Evolutionary conservation across 2,888 invertebrate species (phyloP), one percentile per base, ranked within the genome.

Genomic region (Dendrolimus pini): DNA sequence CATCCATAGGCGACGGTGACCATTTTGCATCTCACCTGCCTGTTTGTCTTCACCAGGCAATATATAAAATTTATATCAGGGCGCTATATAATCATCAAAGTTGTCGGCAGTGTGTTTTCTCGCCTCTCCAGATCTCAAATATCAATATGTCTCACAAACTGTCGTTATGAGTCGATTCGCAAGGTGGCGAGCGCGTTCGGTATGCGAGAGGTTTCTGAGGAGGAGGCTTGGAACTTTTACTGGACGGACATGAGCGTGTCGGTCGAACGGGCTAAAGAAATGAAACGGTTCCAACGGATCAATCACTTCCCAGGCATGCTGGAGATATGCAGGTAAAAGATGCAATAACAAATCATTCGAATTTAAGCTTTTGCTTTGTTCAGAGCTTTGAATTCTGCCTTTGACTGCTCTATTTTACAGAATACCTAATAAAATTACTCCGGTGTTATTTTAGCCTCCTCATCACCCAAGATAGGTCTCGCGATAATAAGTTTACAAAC

Each of bases 271-370:
- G 96, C 96, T 55, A 97, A 97, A 82, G 96, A 96, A 70, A 96
- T 98, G 97, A 97, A 96, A 82, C 92, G 97, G 62, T 98, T 95
- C 82, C 95, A 98, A 88, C 95, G 96, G 77, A 96, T 98, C 61
- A 98, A 98, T 81, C 98, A 98, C 84, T 98, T 97, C 78, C 97
- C 97, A 1, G 96, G 96, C 58, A 97, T 97, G 96, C 92, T 93
- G 67, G 96, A 97, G 80, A 95, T 97, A 65, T 96, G 96, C 85
- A 91, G 91, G 91, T 88, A 59, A 56, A 57, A 47, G 3, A 30
- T 30, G 30, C 30, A 30, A 30, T 30, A 30, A 30, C 30, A 30
- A 30, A 30, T 30, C 30, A 30, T 30, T 30, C 30, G 18, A 18
- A 2, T 18, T 18, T 18, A 18, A 18, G 18, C 2, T 18, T 18